Evolutionary conservation across 2,113 vertebrate genomes (phyloP).

Genomic region (Corydoras sp.): DNA sequence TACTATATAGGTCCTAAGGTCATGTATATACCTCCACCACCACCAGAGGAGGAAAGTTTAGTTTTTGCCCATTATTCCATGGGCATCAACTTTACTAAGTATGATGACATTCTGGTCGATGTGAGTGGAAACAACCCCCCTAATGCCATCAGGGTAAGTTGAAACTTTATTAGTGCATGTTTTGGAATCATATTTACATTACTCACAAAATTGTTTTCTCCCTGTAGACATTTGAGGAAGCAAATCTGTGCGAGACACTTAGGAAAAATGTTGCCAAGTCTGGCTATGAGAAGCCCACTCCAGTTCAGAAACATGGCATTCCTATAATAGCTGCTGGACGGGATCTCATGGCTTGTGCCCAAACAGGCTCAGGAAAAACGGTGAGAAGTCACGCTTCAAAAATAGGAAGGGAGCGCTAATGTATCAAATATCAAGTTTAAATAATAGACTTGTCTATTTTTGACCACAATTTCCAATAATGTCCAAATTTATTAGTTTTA

Average conservation of each 20-base stretch:
- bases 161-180: background rate
- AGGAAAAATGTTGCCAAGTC: conserved; percentile 74
- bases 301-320: conserved; percentile 92
- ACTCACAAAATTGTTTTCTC: background rate
- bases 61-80: conserved; percentile 81
- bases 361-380: conserved; percentile 96
- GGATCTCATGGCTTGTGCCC: conserved; percentile 96
- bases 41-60: conserved; percentile 75
- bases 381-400: conserved; percentile 59
- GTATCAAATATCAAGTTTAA: background rate
- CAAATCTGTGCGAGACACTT: conserved; percentile 73
- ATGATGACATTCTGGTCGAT: conserved; percentile 81
- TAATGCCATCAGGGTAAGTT: conserved; percentile 73
- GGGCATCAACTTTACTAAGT: conserved; percentile 92
- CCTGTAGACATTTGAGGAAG: conserved; percentile 79
- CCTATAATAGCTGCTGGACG: conserved; percentile 79
- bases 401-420: background rate
- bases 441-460: no score
- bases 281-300: conserved; percentile 87
- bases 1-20: conserved; percentile 73
- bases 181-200: background rate
- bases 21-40: conserved; percentile 81
- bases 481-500: no score
- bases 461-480: no score
- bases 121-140: conserved; percentile 80